Percentiles rank a stretch among this genome's conserved stretches.
These are phyloP conservation scores for Anoplopoma fimbria DNA, from an alignment of 2,113 vertebrate genomes.

Conservation along the genomic window DNA sequence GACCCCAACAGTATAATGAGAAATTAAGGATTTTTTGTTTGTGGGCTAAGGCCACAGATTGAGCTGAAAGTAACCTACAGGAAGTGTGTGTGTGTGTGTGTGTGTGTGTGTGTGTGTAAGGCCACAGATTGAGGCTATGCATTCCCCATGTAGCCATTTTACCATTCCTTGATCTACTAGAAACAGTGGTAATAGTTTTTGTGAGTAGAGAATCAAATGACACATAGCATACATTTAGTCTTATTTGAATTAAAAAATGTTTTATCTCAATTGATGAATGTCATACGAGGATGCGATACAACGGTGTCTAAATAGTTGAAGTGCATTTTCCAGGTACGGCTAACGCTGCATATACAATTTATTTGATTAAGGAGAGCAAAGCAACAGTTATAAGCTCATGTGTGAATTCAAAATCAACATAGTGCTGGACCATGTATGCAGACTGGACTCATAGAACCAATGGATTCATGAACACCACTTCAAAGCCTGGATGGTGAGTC, in stretches of 20 bases:
- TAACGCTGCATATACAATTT: not conserved
- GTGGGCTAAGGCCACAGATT: too few relatives aligned
- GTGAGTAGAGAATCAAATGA: too few relatives aligned
- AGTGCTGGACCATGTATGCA: not conserved
- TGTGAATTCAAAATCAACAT: not conserved
- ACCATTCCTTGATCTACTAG: not conserved
- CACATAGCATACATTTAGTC: too few relatives aligned
- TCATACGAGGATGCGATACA: not conserved
- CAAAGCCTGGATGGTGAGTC: slow-evolving; percentile 2
- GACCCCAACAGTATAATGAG: not conserved
- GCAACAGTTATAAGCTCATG: not conserved
- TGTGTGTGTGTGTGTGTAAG: not conserved
- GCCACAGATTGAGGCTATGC: too few relatives aligned
- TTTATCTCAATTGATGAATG: not conserved
- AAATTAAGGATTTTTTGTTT: too few relatives aligned
- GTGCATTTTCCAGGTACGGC: not conserved
- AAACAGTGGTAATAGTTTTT: too few relatives aligned
- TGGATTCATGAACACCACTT: not conserved
- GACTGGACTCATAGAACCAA: not conserved
- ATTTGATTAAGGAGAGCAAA: not conserved
- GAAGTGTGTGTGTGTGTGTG: too few relatives aligned
- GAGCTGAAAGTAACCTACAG: too few relatives aligned
- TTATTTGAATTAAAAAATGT: too few relatives aligned
- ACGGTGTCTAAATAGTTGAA: too few relatives aligned
- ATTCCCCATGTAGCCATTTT: not conserved